A percentile compares a stretch with the other conserved stretches of the same genome.
phyloP scores from a whole-genome alignment of 2,797 vertebrate species.

The Tauraco hartlaubi region DNA sequence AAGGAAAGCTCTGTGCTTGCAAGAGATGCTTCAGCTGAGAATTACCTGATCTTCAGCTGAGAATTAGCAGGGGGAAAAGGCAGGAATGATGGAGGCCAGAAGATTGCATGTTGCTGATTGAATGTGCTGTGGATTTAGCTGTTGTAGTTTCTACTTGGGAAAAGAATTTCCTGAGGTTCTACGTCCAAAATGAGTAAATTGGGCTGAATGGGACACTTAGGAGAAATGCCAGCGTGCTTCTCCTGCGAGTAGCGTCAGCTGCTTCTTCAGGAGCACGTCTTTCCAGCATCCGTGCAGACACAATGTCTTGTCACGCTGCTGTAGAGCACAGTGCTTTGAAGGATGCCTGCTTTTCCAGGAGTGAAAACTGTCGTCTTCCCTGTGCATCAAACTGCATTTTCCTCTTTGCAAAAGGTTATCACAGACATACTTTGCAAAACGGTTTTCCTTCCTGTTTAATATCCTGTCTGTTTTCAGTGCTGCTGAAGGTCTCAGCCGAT shows the following conservation, averaged over 20 bases:
- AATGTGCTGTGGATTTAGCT: not conserved
- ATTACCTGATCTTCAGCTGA: not conserved
- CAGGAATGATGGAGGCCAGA: not conserved
- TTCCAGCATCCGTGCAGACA: accelerated
- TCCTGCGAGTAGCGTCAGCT: not conserved
- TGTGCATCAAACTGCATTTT: not conserved
- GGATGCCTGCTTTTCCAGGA: not conserved
- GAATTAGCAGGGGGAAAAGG: not conserved
- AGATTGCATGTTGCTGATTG: not conserved
- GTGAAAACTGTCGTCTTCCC: not conserved
- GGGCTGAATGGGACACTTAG: not conserved
- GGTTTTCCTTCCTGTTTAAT: not conserved
- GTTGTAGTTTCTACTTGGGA: not conserved
- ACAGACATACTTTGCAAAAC: not conserved
- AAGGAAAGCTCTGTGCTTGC: not conserved
- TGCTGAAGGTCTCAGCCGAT: not conserved
- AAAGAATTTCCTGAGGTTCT: not conserved
- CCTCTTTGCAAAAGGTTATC: not conserved
- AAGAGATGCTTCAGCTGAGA: not conserved
- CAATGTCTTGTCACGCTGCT: not conserved
- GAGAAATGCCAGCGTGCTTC: not conserved
- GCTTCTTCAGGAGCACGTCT: not conserved
- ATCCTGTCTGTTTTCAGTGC: not conserved
- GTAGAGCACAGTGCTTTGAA: not conserved
- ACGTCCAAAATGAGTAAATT: not conserved